phyloP scores from a whole-genome alignment of 2,113 vertebrate genomes.

The Oreochromis niloticus region DNA sequence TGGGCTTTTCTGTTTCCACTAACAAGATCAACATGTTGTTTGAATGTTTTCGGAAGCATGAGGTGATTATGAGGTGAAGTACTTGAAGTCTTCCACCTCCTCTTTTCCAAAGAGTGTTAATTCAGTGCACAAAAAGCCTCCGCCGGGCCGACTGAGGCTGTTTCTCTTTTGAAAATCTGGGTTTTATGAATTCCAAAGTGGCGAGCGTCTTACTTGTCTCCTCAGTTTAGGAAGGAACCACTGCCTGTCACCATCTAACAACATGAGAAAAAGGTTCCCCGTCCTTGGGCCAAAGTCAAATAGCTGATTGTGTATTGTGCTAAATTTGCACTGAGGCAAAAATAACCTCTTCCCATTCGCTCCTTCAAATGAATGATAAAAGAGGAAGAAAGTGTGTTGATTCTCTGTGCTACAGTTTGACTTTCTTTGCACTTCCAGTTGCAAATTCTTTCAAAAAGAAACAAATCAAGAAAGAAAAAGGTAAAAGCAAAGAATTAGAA shows the following conservation, averaged over 20 bases:
- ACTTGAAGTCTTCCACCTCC: background rate
- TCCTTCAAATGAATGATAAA: background rate
- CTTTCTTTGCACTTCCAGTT: background rate
- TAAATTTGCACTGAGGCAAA: background rate
- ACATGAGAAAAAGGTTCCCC: background rate
- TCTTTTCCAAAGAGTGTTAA: background rate
- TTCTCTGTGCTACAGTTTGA: background rate
- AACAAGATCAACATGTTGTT: background rate
- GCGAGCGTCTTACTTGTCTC: background rate
- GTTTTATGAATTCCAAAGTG: conserved; percentile 3
- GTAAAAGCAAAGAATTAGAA: background rate
- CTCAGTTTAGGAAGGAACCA: background rate
- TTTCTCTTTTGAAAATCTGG: conserved; percentile 4
- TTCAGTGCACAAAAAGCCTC: background rate
- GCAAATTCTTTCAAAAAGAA: background rate
- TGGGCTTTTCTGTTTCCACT: background rate
- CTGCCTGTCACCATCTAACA: background rate
- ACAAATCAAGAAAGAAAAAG: background rate
- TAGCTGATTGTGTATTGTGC: background rate
- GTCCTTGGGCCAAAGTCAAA: conserved; percentile 15
- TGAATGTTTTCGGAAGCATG: background rate
- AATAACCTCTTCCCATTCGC: background rate
- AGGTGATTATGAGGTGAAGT: background rate
- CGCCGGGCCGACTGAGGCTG: background rate
- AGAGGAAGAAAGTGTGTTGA: background rate